Base-by-base conservation (phyloP, 2,113 vertebrate species). In the Rostratula benghalensis region DNA sequence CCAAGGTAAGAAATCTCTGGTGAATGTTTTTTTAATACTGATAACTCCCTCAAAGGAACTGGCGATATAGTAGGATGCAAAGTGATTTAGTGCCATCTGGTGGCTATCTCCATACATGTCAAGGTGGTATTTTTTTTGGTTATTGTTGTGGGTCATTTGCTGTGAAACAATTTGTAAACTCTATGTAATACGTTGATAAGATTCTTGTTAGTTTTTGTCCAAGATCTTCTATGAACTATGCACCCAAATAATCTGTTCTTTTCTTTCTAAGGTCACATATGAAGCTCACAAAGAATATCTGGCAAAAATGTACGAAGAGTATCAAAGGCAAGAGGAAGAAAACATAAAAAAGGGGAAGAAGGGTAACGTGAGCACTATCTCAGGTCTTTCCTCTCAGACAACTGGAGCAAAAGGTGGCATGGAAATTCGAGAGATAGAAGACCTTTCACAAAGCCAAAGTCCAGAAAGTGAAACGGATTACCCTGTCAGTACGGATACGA, bases 311-410 rank as follows among this genome's bases (percentile, higher is more conserved):
- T 99, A 99, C 19, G 99, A 99, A 93, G 99, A 99, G 59, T 99
- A 99, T 97, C 99, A 99, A 97, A 98, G 99, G 22, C 99, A 99
- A 96, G 99, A 99, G 87, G 99, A 99, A 78, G 99, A 99, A 93
- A 99, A 99, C 94, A 99, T 99, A 93, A 99, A 99, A 95, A 99
- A 99, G 90, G 99, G 99, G 9, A 99, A 99, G 97, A 99, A 99
- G 84, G 99, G 99, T 12, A 99, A 98, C 0, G 99, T 99, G 85
- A 99, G 99, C 97, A 99, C 99, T 73, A 99, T 99, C 95, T 99
- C 99, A 6, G 99, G 99, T 53, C 99, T 99, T 75, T 99, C 99
- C 3, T 98, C 99, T 28, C 98, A 99, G 78, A 97, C 99, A 5
- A 98, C 98, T 1, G 98, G 99, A 27, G 99, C 99, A 85, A 99